phyloP scores from a whole-genome alignment of 2,113 vertebrate species.

The Megatriorchis doriae region DNA sequence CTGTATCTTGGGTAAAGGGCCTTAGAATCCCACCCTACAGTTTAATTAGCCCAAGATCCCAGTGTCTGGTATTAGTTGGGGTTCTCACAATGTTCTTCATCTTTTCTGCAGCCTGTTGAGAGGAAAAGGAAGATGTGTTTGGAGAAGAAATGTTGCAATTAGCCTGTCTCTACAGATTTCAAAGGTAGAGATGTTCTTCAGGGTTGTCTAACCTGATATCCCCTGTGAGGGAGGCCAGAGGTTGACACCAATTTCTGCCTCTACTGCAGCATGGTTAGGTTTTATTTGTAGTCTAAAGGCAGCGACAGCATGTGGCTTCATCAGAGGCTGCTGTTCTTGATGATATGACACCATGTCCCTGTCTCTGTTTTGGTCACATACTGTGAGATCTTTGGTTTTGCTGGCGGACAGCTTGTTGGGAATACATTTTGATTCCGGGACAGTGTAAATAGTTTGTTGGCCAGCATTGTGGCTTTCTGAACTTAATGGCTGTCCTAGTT shows the following conservation, averaged over 20 bases:
- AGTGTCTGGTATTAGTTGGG: not conserved
- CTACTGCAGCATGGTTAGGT: not conserved
- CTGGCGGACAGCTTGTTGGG: not conserved
- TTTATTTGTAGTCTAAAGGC: not conserved
- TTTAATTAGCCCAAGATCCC: not conserved
- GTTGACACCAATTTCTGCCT: not conserved
- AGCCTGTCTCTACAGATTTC: not conserved
- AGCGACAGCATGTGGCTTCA: not conserved
- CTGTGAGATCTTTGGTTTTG: not conserved
- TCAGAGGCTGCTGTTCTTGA: not conserved
- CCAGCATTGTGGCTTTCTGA: not conserved
- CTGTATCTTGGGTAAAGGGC: not conserved
- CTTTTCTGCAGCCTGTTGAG: not conserved
- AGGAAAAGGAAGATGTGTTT: not conserved
- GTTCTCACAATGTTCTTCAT: not conserved
- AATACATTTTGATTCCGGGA: not conserved
- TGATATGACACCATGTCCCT: not conserved
- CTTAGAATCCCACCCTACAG: not conserved
- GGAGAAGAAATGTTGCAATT: not conserved
- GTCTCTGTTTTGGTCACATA: not conserved
- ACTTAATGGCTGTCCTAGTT: slow-evolving; percentile 9
- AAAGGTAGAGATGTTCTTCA: not conserved
- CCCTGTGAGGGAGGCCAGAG: not conserved
- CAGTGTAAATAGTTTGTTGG: not conserved
- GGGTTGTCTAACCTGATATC: not conserved